Percentiles rank a stretch among this genome's conserved stretches.
Evolutionary conservation across 2,113 vertebrate species (phyloP).

Genomic region (Enhydra lutris): DNA sequence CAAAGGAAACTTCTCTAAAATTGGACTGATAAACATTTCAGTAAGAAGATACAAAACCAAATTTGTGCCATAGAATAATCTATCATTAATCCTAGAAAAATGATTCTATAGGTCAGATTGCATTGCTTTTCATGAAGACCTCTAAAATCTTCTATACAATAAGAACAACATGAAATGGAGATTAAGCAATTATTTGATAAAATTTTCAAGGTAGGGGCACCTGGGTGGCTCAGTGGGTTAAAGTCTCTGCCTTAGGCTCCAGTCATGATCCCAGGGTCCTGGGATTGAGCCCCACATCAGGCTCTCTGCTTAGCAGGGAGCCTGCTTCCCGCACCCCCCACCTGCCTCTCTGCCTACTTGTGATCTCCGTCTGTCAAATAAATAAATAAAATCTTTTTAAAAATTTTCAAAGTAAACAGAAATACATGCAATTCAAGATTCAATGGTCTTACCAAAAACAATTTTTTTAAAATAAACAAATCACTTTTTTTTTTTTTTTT

Average conservation of each 20-base stretch:
- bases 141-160: neutral
- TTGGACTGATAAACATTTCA: neutral
- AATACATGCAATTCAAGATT: neutral
- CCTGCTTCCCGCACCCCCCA: too few species aligned
- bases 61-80: neutral
- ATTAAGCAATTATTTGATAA: neutral
- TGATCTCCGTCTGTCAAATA: too few species aligned
- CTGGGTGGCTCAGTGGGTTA: too few species aligned
- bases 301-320: too few species aligned
- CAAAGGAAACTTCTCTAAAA: neutral
- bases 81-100: constrained; percentile 22
- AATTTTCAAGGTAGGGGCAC: neutral
- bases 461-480: neutral
- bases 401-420: neutral
- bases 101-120: neutral
- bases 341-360: too few species aligned
- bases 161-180: neutral
- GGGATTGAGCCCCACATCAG: too few species aligned
- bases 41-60: neutral
- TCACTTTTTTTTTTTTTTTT: neutral
- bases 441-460: neutral
- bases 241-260: too few species aligned
- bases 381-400: too few species aligned
- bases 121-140: neutral
- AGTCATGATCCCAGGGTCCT: too few species aligned